Base-by-base conservation (phyloP, 2,113 vertebrate species). In the Catagonus wagneri region DNA sequence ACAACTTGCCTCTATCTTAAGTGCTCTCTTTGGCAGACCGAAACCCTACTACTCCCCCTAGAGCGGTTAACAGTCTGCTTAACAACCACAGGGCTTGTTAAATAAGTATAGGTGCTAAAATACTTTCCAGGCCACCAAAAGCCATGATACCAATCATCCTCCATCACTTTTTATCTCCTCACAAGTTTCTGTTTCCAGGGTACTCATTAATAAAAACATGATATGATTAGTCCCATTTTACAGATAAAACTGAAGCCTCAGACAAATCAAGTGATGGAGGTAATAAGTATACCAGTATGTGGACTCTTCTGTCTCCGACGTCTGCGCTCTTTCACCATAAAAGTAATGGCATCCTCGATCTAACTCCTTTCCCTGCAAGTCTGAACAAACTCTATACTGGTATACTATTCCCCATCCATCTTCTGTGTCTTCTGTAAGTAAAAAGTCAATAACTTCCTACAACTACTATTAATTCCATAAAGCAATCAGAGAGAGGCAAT, bases 11-110 rank as follows among this genome's bases (percentile, higher is more conserved):
- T 87, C 68, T 36, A 65, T 7, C 12, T 9, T n/a, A 72, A 81
- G 65, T 79, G 29, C 36, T 88, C 78, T 95, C 39, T 36, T 85
- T 34, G 80, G 66, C 36, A 56, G 20, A 81, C 5, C 25, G 23
- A 80, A 96, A 61, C 19, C 3, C 23, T 92, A 84, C 11, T 34
- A 16, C 3, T 83, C 6, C 9, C 52, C 25, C 14, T 54, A 44
- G 36, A 63, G 25, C 25, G 65, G 25, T 23, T 83, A 79, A 88
- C 22, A 74, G 15, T 23, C 74, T 95, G n/a, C 66, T 79, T 78
- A 95, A 89, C 58, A 95, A 44, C 25, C 36, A 92, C 4, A 92
- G 85, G 60, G 50, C 34, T 96, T 68, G 52, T 61, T 81, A 81
- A 81, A 34, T n/a, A 71, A 88, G 17, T 29, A 89, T 1, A 52